These are phyloP conservation scores for Oscheius onirici DNA, from an alignment of 2,888 invertebrate species.

Conservation along the genomic window DNA sequence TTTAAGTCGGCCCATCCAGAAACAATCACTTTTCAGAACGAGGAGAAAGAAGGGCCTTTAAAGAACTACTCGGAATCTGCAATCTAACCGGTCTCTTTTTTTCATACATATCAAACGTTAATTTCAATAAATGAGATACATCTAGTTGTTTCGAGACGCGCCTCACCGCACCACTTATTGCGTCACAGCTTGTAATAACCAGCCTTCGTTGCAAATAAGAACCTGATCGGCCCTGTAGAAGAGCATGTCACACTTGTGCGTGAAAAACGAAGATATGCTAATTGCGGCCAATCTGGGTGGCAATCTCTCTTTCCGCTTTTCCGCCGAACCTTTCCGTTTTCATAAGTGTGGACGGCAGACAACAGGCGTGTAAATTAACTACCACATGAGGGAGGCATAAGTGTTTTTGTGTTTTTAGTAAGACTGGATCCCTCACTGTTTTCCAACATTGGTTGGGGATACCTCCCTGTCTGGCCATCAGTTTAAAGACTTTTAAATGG, in stretches of 20 bases:
- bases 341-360: no score
- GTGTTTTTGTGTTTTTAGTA: no score
- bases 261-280: constrained; percentile 23
- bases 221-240: constrained; percentile 21
- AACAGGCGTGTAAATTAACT: no score
- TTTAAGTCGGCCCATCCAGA: neutral
- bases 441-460: no score
- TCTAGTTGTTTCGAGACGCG: constrained; percentile 21
- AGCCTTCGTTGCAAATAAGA: constrained; percentile 27
- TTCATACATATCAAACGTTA: constrained; percentile 12
- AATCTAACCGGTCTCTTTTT: constrained; percentile 20
- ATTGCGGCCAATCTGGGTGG: constrained; percentile 7
- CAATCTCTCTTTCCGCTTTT: no score
- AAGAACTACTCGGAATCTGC: constrained; percentile 9
- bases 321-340: no score
- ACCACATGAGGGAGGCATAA: no score
- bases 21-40: neutral
- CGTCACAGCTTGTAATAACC: constrained; percentile 31
- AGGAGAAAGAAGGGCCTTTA: neutral
- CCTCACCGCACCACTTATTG: constrained; percentile 25
- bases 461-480: no score
- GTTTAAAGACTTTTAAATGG: no score
- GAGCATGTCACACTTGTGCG: neutral
- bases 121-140: constrained; percentile 16
- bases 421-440: no score